A percentile compares a stretch with the other conserved stretches of the same genome.
These are phyloP conservation scores for Chrysochloris asiatica DNA, from an alignment of 2,113 vertebrate species.

Conservation along the genomic window DNA sequence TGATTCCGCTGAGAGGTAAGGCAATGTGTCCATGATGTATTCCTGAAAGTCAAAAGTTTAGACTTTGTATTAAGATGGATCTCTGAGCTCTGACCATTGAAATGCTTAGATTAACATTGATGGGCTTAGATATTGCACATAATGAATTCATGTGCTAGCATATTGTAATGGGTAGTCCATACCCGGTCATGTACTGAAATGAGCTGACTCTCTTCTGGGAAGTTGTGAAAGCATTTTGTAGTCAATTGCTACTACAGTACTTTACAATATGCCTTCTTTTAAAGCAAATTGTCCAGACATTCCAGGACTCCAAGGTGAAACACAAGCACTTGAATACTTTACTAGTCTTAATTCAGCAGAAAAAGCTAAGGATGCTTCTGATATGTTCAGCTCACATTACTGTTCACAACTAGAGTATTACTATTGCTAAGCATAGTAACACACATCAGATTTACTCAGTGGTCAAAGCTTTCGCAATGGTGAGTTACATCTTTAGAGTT, in stretches of 20 bases:
- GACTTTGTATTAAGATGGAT: conserved; percentile 76
- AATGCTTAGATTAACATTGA: conserved; percentile 66
- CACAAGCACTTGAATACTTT: neutral
- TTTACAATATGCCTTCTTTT: conserved; percentile 60
- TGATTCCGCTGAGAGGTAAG: conserved; percentile 76
- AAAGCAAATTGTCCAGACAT: conserved; percentile 43
- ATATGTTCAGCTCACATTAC: neutral
- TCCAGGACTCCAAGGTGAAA: conserved; percentile 37
- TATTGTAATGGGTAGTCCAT: conserved; percentile 61
- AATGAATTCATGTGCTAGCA: conserved; percentile 65
- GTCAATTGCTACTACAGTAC: conserved; percentile 67
- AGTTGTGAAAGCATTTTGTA: conserved; percentile 77
- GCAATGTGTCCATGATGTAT: conserved; percentile 68
- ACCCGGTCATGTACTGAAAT: conserved; percentile 50
- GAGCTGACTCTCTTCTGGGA: conserved; percentile 76
- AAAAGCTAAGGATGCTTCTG: neutral
- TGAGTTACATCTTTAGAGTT: neutral
- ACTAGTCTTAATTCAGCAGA: conserved; percentile 37
- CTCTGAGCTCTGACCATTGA: conserved; percentile 43
- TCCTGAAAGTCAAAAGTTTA: conserved; percentile 73
- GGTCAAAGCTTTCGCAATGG: neutral
- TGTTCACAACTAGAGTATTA: neutral
- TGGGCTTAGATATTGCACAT: conserved; percentile 51
- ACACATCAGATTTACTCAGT: conserved; percentile 16
- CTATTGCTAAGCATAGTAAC: neutral